phyloP scores from a whole-genome alignment of 2,113 vertebrate genomes.

The Rhea pennata region DNA sequence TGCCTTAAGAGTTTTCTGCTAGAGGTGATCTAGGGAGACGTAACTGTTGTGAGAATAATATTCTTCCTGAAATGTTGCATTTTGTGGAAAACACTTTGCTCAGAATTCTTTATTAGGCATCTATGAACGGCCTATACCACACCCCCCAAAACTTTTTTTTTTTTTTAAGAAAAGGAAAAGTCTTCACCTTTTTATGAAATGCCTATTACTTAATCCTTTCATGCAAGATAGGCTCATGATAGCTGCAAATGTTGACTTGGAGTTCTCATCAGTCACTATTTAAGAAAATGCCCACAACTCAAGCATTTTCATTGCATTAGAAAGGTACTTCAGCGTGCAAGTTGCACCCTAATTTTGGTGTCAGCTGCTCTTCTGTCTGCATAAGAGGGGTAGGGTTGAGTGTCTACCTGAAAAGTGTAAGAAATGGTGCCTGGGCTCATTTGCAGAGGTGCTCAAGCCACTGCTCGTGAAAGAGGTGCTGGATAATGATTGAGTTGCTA shows the following conservation, averaged over 20 bases:
- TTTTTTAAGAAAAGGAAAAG: neutral
- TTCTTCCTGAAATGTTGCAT: neutral
- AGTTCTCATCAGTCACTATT: neutral
- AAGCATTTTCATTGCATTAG: neutral
- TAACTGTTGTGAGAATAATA: fast-evolving
- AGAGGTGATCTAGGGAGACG: neutral
- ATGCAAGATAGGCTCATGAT: neutral
- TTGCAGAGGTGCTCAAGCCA: neutral
- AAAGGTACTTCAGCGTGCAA: neutral
- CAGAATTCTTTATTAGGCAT: neutral
- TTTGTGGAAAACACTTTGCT: neutral
- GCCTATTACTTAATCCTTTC: neutral
- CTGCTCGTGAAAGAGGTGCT: neutral
- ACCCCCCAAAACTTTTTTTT: fast-evolving
- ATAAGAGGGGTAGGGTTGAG: neutral
- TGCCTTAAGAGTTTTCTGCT: no score
- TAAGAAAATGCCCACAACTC: neutral
- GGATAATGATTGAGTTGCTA: neutral
- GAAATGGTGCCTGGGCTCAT: neutral
- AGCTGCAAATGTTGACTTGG: neutral
- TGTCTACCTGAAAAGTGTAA: neutral
- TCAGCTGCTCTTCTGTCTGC: neutral
- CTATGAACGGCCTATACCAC: neutral
- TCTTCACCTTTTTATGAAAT: fast-evolving
- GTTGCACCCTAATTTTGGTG: neutral